Base-by-base conservation (phyloP, 2,113 vertebrate genomes). In the Cyphomyrus discorhynchus region DNA sequence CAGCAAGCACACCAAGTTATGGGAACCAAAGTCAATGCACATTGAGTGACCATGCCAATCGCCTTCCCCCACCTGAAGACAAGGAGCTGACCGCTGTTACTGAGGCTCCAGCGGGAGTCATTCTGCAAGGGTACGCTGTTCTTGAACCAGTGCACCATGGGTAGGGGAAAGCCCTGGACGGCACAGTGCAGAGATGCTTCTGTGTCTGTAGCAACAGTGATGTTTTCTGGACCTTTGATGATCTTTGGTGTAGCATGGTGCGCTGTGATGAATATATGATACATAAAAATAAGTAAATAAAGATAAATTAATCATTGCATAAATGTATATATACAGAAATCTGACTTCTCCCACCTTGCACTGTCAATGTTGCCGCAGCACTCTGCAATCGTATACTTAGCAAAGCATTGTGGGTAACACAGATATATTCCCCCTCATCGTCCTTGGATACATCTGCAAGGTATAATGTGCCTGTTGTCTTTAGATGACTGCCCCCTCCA, bases 121-220 rank as follows among this genome's bases (percentile, higher is more conserved):
- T 93, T 93, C 0, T 90, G 90, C 92, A 96, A 92, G 56, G 91
- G 92, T 89, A 91, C 90, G 89, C 91, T 93, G 92, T 96, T 94
- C 95, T 95, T 96, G 94, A 95, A 96, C 96, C 96, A 96, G 88
- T 93, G 94, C 90, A 96, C 94, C 91, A 92, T 93, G 91, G 95
- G 95, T 94, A 93, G 91, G 11, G 95, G 95, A 89, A 93, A 94
- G 86, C 96, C 96, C 9, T 42, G 91, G 19, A 95, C 94, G 27
- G 91, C 58, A 52, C 96, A 96, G 77, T 90, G 93, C 91, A 96
- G 93, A 91, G 86, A 93, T 47, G 95, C 94, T 88, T 95, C 91
- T 10, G 91, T 93, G 93, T 93, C 95, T 83, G 90, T 90, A 52
- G 93, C 92, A 82, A 94, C 94, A 0, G 95, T 96, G 91, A 92